These are phyloP conservation scores for Chrysaora quinquecirrha DNA, from an alignment of 30 jellyfish, hydroid and myxozoan genomes.

Conservation along the genomic window DNA sequence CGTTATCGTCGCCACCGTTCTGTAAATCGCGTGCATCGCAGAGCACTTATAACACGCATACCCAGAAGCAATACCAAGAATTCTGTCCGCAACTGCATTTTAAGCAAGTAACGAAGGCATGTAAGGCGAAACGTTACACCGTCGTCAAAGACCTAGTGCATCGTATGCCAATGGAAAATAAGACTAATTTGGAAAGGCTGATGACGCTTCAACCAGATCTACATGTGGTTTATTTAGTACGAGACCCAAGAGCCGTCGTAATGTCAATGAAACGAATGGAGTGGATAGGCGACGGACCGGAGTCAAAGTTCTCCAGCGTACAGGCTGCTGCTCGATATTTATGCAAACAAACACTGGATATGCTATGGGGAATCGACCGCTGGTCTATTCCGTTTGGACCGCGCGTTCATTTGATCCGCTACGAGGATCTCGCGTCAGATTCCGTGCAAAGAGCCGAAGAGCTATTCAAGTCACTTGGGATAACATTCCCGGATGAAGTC, in stretches of 20 bases:
- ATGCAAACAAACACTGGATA: conserved; percentile 73
- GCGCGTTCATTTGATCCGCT: conserved; percentile 68
- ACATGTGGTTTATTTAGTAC: conserved; percentile 68
- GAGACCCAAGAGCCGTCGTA: conserved; percentile 98
- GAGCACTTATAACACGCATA: conserved; percentile 38
- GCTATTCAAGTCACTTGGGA: conserved; percentile 51
- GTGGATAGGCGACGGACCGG: conserved; percentile 85
- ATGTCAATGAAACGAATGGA: conserved; percentile 87
- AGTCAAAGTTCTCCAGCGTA: conserved; percentile 58
- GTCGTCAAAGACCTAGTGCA: conserved; percentile 89
- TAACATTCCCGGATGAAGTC: conserved; percentile 57
- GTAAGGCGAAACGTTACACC: conserved; percentile 56
- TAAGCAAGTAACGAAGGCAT: conserved; percentile 51
- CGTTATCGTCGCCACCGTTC: conserved; percentile 88
- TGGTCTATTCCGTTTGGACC: conserved; percentile 48
- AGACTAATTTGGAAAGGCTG: conserved; percentile 46
- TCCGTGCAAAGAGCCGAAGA: conserved; percentile 58
- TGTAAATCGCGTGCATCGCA: conserved; percentile 77
- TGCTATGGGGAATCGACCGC: conserved; percentile 59
- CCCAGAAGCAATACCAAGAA: conserved; percentile 47
- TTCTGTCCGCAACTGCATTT: conserved; percentile 69
- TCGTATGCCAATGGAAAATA: conserved; percentile 64
- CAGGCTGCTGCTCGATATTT: conserved; percentile 71
- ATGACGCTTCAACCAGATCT: conserved; percentile 45
- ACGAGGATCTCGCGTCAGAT: conserved; percentile 87